Evolutionary conservation across 2,888 invertebrate genomes (phyloP), one percentile per base, ranked within the genome.

Genomic region (Cephus rjabovi): DNA sequence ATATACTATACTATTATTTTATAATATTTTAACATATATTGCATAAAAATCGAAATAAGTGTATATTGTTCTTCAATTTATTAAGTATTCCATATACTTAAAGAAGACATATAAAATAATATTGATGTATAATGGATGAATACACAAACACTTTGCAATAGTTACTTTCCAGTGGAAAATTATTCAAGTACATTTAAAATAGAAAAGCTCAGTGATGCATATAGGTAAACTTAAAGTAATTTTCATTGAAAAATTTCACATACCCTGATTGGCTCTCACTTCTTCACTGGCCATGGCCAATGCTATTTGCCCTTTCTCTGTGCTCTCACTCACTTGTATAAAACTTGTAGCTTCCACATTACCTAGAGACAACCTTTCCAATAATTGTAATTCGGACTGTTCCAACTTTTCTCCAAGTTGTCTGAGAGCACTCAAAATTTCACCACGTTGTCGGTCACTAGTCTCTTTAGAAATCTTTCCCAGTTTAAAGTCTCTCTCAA

Each of bases 401-500:
- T 92, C 90, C 70, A 94, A 84, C 82, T 93, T 93, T 83, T 93
- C 93, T 6, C 93, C 93, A 56, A 93, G 87, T 80, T 94, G 93
- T 76, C 92, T 89, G 75, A 94, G 84, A 4, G 93, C 93, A 74
- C 89, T 91, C 37, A 93, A 85, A 80, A 93, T 91, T 88, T 94
- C 93, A 75, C 91, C 92, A 88, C 93, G 86, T 79, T 92, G 94
- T 83, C 92, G 92, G 70, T 93, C 93, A 77, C 92, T 92, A 35
- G 87, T 87, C 73, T 93, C 93, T 80, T 87, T 85, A 56, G 90
- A 89, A 35, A 95, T 86, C 90, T 94, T 94, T 34, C 94, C 95
- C 37, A 95, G 92, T 88, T 94, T 95, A 15, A 92, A 88, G 87
- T 95, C 94, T 84, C 95, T 92, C 74, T 94, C 94, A 69, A 95